Conservation (phyloP, 2,888 invertebrate species). For the Lepidocyrtinus sp. region DNA sequence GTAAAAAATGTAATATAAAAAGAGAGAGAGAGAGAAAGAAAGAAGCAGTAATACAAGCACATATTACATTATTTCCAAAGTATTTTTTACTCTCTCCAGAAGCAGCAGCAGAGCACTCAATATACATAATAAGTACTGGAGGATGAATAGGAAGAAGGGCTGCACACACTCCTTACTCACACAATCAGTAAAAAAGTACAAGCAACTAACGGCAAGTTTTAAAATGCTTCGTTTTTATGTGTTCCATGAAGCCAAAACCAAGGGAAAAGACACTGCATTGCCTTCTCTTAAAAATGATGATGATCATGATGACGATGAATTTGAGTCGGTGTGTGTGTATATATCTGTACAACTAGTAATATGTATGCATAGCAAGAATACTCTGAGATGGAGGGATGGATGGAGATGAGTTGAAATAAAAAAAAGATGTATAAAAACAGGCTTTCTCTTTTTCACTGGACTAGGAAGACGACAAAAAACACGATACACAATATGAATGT, state of each 20-base stretch:
- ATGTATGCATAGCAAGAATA: constrained; percentile 42
- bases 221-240: background rate
- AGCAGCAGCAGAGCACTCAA: too few species aligned
- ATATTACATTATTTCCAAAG: constrained; percentile 36
- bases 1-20: too few species aligned
- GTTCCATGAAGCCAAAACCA: too few species aligned
- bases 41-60: constrained; percentile 16
- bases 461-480: constrained; percentile 42
- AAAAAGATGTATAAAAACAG: constrained; percentile 31
- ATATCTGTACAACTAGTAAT: background rate
- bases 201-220: constrained; percentile 32
- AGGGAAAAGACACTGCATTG: constrained; percentile 13
- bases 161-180: too few species aligned
- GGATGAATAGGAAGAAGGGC: constrained; percentile 50
- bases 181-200: constrained; percentile 47
- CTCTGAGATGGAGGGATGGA: constrained; percentile 37
- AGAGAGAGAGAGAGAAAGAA: constrained; percentile 36
- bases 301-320: too few species aligned
- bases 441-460: constrained; percentile 24
- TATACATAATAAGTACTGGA: constrained; percentile 57
- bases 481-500: constrained; percentile 49
- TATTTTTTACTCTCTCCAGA: constrained; percentile 21
- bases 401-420: constrained; percentile 49
- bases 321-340: too few species aligned
- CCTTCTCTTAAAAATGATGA: too few species aligned